Percentiles rank a stretch among this genome's conserved stretches.
Evolutionary conservation across 2,888 invertebrate species (phyloP).

Genomic region (Ophion ellenae): DNA sequence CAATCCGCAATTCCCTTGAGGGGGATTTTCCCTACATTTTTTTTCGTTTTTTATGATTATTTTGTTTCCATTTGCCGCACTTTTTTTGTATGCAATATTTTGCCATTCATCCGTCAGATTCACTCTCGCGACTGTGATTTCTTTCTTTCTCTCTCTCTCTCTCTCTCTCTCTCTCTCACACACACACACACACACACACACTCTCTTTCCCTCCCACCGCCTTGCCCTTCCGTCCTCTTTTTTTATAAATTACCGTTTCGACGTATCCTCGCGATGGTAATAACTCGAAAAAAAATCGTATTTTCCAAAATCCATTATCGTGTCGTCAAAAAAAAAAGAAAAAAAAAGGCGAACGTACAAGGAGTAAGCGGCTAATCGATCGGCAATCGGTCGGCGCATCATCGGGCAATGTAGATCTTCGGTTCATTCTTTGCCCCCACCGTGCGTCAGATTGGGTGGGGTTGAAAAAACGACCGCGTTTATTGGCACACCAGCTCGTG

Average conservation of each 20-base stretch:
- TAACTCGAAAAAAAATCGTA: background rate
- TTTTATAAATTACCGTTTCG: background rate
- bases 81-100: background rate
- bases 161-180: too few relatives aligned
- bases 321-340: background rate
- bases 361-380: background rate
- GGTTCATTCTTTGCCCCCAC: background rate
- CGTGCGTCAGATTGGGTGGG: background rate
- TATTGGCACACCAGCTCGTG: conserved; percentile 67
- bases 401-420: conserved; percentile 30
- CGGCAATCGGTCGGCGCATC: conserved; percentile 33
- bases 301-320: background rate
- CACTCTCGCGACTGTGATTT: conserved; percentile 43
- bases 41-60: conserved; percentile 7
- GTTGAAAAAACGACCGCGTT: conserved; percentile 12
- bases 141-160: background rate
- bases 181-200: too few relatives aligned
- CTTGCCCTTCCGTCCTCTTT: background rate
- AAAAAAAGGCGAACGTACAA: background rate
- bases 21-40: conserved; percentile 12
- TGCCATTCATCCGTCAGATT: conserved; percentile 50
- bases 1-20: conserved; percentile 52
- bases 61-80: background rate
- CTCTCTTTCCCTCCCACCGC: background rate
- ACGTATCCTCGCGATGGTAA: too few relatives aligned